phyloP scores from a whole-genome alignment of 2,888 invertebrate genomes.

The Coelinius sp. region DNA sequence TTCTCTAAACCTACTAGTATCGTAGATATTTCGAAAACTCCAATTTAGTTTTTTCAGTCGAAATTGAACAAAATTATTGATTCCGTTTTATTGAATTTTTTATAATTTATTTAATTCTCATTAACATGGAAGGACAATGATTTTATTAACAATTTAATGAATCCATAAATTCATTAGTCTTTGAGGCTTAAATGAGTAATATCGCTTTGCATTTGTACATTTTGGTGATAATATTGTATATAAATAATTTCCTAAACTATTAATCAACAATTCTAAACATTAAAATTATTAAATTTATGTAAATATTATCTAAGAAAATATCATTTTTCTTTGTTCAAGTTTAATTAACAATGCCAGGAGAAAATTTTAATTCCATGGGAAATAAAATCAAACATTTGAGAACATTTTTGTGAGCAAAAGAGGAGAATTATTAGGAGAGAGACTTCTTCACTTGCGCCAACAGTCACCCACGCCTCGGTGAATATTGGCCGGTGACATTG shows the following conservation, averaged over 20 bases:
- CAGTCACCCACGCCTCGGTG: constrained; percentile 63
- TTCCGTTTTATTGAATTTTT: not conserved
- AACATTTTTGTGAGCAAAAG: constrained; percentile 60
- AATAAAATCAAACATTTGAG: constrained; percentile 47
- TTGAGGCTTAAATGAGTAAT: constrained; percentile 34
- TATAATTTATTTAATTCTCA: not conserved
- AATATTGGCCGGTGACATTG: constrained; percentile 62
- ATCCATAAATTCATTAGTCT: constrained; percentile 33
- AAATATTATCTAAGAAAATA: constrained; percentile 16
- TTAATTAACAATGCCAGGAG: constrained; percentile 49
- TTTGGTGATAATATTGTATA: constrained; percentile 41
- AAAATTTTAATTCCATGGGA: constrained; percentile 51
- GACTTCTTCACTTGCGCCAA: constrained; percentile 50
- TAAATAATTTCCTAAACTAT: constrained; percentile 40
- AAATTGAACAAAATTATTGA: not conserved
- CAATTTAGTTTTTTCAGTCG: not conserved
- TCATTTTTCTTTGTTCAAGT: not conserved
- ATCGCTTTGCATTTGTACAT: constrained; percentile 42
- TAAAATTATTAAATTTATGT: not conserved
- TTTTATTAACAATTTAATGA: constrained; percentile 28
- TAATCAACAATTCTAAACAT: not conserved
- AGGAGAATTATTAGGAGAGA: constrained; percentile 56
- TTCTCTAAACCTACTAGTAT: no score
- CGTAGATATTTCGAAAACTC: no score
- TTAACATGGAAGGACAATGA: constrained; percentile 34